Evolutionary conservation across 2,888 invertebrate genomes (phyloP).

Genomic region (Melinopterus prodromus): DNA sequence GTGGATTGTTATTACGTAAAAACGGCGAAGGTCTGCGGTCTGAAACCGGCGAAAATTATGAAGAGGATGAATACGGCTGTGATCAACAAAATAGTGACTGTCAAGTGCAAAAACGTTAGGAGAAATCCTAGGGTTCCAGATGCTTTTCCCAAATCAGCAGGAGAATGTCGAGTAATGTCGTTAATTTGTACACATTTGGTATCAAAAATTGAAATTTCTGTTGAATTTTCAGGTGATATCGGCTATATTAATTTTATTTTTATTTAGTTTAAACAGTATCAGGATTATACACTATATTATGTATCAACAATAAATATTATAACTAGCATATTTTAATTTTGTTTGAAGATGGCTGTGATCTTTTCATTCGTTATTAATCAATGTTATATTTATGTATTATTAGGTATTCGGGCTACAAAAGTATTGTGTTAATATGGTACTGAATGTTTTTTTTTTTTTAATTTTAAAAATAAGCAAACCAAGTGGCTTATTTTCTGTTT

Average conservation of each 20-base stretch:
- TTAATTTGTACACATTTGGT: not conserved
- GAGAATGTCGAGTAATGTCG: not conserved
- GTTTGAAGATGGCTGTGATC: not conserved
- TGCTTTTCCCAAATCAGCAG: conserved; percentile 79
- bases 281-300: not conserved
- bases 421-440: too few species aligned
- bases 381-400: too few species aligned
- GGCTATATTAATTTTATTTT: not conserved
- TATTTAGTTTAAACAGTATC: not conserved
- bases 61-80: conserved; percentile 53
- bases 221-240: not conserved
- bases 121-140: conserved; percentile 68
- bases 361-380: not conserved
- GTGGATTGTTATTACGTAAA: conserved; percentile 64
- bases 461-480: too few species aligned
- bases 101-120: conserved; percentile 48
- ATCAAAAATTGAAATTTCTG: not conserved
- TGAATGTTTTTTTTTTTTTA: too few species aligned
- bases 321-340: not conserved
- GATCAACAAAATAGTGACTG: conserved; percentile 50
- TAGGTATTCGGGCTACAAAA: too few species aligned
- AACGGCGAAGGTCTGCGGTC: conserved; percentile 63
- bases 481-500: too few species aligned
- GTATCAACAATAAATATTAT: not conserved
- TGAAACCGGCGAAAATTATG: conserved; percentile 59